Evolutionary conservation across 2,113 vertebrate species (phyloP).

Genomic region (Ciconia boyciana): DNA sequence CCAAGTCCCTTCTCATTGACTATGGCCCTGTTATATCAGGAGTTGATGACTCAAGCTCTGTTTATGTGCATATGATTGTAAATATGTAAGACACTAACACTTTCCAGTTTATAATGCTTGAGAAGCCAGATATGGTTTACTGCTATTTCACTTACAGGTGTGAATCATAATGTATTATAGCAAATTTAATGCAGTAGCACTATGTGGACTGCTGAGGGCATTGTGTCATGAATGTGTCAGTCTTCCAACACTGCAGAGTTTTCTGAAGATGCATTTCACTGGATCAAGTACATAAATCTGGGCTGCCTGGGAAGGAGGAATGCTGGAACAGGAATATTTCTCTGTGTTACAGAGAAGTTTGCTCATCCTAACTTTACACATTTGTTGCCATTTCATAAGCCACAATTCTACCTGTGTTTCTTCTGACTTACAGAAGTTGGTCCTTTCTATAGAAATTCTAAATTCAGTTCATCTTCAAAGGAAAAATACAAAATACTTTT

Average conservation of each 20-base stretch:
- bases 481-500: neutral
- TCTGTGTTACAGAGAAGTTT: neutral
- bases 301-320: neutral
- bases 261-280: neutral
- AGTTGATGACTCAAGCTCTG: neutral
- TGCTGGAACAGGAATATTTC: neutral
- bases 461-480: slow-evolving; percentile 5
- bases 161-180: neutral
- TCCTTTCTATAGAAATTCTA: neutral
- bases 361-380: neutral
- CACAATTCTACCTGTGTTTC: neutral
- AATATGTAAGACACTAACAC: neutral
- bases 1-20: neutral
- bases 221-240: neutral
- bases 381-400: neutral
- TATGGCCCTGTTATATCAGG: neutral
- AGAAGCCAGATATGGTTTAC: neutral
- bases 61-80: neutral
- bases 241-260: neutral
- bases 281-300: neutral
- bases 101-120: neutral
- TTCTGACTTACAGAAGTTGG: neutral
- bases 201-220: neutral
- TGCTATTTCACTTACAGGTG: neutral
- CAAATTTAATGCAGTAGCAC: neutral